Conservation (phyloP, 2,888 invertebrate species). For the Campoplex capitator region DNA sequence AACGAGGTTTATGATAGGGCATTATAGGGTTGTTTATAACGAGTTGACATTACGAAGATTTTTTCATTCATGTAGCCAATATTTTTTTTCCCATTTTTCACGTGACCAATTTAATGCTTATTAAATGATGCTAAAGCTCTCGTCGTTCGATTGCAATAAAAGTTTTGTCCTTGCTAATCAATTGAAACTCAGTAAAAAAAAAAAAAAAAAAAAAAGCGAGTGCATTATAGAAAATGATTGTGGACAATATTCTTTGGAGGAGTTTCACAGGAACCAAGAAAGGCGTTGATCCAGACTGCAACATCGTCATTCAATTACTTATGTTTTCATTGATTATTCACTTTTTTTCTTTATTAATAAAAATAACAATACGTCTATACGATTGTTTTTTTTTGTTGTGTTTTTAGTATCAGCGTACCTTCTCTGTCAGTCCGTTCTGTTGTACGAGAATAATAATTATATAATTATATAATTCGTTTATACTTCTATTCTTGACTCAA, state of each 20-base stretch:
- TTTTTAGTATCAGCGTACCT: constrained; percentile 16
- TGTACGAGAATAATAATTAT: neutral
- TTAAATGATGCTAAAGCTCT: no score
- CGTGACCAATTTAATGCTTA: no score
- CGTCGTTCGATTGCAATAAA: neutral
- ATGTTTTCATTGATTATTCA: constrained; percentile 14
- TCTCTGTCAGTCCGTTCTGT: neutral
- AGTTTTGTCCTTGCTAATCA: neutral
- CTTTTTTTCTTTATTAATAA: constrained; percentile 29
- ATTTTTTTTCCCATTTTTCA: constrained; percentile 19
- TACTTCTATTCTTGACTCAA: neutral
- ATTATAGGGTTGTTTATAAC: neutral
- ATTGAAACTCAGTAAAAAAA: constrained; percentile 1
- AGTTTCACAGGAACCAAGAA: neutral
- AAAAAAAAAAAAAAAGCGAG: no score
- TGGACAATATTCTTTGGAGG: neutral
- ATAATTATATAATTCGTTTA: no score
- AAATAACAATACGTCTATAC: constrained; percentile 22
- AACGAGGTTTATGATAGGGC: constrained; percentile 77
- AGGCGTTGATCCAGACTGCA: neutral
- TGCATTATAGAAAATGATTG: neutral
- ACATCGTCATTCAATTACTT: constrained; percentile 1
- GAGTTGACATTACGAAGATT: constrained; percentile 81
- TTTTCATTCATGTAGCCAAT: constrained; percentile 34
- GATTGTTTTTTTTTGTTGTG: constrained; percentile 19